Conservation (phyloP, 1,140 invertebrate species). For the Leptestheria dahalacensis region DNA sequence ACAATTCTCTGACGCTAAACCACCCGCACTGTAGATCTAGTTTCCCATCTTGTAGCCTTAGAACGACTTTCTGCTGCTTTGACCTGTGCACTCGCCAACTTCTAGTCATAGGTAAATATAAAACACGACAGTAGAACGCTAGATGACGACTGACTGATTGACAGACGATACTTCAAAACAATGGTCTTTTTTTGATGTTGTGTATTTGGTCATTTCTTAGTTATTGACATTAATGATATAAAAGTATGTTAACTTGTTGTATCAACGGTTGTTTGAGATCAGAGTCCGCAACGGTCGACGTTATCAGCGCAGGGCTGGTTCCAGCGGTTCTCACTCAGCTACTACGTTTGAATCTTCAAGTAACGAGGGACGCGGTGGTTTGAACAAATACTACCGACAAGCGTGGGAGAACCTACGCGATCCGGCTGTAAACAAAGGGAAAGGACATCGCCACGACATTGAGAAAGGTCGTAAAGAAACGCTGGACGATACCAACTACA, state of each 20-base stretch:
- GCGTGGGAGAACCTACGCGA: constrained; percentile 85
- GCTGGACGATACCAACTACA: constrained; percentile 41
- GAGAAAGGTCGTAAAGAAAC: constrained; percentile 43
- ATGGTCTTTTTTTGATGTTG: no score
- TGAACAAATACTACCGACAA: constrained; percentile 72
- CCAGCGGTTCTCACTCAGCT: constrained; percentile 73
- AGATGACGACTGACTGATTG: no score
- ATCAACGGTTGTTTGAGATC: constrained; percentile 18
- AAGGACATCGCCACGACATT: constrained; percentile 19
- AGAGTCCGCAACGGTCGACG: constrained; percentile 61
- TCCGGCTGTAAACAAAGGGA: constrained; percentile 42
- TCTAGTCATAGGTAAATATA: no score
- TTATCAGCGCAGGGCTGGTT: constrained; percentile 63
- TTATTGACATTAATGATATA: no score
- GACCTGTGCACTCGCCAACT: no score
- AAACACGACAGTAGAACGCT: no score
- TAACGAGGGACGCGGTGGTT: constrained; percentile 51
- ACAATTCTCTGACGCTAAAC: constrained; percentile 63
- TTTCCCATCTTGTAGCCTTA: neutral
- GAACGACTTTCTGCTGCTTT: constrained; percentile 4
- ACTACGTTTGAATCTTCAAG: constrained; percentile 66
- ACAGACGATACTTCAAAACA: no score
- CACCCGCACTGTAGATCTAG: constrained; percentile 18
- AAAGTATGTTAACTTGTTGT: no score
- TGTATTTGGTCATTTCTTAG: no score